Evolutionary conservation across 2,797 vertebrate genomes (phyloP).

Genomic region (Pitangus sulphuratus): DNA sequence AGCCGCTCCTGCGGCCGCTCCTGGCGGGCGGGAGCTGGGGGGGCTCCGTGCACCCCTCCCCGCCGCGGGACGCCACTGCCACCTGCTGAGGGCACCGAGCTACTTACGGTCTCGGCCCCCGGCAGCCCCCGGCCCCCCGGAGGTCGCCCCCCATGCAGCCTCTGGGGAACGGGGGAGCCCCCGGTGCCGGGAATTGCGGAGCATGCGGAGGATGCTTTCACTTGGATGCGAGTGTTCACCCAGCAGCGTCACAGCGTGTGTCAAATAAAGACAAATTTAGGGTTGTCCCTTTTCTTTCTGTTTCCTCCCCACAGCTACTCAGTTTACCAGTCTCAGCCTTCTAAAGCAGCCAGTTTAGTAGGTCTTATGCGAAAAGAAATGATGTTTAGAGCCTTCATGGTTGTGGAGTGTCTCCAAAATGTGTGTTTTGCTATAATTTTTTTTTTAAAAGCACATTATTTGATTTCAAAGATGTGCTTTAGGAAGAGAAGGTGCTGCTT

Average conservation of each 20-base stretch:
- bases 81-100: conserved; percentile 65
- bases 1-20: background rate
- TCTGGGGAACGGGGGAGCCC: rapidly evolving
- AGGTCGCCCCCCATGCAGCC: rapidly evolving
- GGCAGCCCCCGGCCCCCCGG: background rate
- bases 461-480: background rate
- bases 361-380: background rate
- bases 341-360: background rate
- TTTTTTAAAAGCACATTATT: background rate
- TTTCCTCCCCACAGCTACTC: background rate
- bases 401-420: background rate
- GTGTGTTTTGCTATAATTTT: background rate
- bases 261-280: background rate
- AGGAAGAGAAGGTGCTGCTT: rapidly evolving
- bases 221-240: background rate
- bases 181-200: rapidly evolving
- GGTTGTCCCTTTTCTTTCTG: rapidly evolving
- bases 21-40: background rate
- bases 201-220: background rate
- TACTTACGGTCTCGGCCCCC: conserved; percentile 12
- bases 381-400: too few relatives aligned
- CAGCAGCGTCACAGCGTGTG: background rate
- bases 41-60: background rate
- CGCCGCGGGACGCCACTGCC: conserved; percentile 68
- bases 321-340: background rate